A percentile compares a stretch with the other conserved stretches of the same genome.
phyloP scores from a whole-genome alignment of 2,797 vertebrate genomes.

The Lophius americanus region DNA sequence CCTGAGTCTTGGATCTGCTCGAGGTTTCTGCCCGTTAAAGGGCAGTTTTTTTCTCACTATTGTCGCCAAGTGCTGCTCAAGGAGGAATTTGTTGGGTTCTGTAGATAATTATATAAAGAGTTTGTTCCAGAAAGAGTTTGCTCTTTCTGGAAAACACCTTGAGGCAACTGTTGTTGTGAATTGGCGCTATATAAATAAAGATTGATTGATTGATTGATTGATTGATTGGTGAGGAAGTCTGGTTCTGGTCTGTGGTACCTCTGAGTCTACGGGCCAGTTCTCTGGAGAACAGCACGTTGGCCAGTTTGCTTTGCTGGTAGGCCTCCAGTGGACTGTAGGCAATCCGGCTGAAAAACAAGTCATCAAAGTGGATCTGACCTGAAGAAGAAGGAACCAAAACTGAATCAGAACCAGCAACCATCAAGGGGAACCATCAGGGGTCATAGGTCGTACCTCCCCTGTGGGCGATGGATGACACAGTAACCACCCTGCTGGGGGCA shows the following conservation, averaged over 20 bases:
- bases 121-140: too few species aligned
- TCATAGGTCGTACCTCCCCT: slow-evolving; percentile 63
- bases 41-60: too few species aligned
- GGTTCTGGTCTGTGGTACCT: background rate
- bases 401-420: too few species aligned
- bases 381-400: background rate
- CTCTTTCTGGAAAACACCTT: too few species aligned
- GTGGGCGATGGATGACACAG: slow-evolving; percentile 79
- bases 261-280: slow-evolving; percentile 67
- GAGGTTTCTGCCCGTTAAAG: too few species aligned
- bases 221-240: background rate
- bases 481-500: slow-evolving; percentile 78
- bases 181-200: too few species aligned
- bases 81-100: too few species aligned
- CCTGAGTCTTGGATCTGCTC: too few species aligned
- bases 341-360: slow-evolving; percentile 72
- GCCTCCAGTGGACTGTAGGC: slow-evolving; percentile 74
- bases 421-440: background rate
- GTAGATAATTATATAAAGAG: too few species aligned
- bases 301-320: slow-evolving; percentile 83
- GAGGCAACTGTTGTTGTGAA: too few species aligned
- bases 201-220: background rate
- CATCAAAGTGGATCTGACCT: slow-evolving; percentile 79
- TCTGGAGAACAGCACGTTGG: slow-evolving; percentile 80
- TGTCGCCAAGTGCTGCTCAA: too few species aligned